Conservation (phyloP, 2,113 vertebrate genomes). For the Centropus bengalensis region DNA sequence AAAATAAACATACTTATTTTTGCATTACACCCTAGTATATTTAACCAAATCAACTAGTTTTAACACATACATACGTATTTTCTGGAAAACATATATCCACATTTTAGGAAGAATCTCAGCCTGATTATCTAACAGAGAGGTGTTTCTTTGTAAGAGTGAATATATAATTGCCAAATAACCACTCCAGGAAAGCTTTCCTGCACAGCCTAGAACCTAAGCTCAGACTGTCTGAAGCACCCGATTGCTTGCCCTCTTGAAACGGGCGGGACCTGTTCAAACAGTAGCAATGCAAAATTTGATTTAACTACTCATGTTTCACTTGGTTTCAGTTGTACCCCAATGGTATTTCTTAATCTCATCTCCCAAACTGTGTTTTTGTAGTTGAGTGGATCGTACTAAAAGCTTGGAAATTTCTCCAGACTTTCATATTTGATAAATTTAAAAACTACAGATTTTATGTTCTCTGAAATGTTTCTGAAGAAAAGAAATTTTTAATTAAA, state of each 20-base stretch:
- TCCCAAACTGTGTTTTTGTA: neutral
- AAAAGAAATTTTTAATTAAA: conserved; percentile 18
- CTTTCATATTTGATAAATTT: neutral
- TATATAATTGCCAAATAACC: neutral
- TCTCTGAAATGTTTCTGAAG: neutral
- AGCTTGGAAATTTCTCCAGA: neutral
- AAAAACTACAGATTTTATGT: neutral
- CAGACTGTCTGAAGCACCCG: neutral
- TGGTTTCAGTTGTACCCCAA: neutral
- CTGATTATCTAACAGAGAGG: neutral
- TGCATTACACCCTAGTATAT: neutral
- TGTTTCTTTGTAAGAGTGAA: neutral
- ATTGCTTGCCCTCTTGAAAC: neutral
- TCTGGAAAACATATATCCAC: neutral
- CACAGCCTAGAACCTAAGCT: neutral
- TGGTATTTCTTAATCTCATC: neutral
- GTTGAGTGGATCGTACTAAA: neutral
- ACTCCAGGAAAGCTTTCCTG: neutral
- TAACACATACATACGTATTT: neutral
- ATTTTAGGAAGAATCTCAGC: neutral
- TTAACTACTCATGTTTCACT: neutral
- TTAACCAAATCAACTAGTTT: neutral
- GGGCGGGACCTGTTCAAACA: neutral
- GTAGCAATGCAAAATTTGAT: neutral
- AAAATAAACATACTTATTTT: neutral